phyloP scores from a whole-genome alignment of 2,888 invertebrate species.

The Drosophila meridiana region DNA sequence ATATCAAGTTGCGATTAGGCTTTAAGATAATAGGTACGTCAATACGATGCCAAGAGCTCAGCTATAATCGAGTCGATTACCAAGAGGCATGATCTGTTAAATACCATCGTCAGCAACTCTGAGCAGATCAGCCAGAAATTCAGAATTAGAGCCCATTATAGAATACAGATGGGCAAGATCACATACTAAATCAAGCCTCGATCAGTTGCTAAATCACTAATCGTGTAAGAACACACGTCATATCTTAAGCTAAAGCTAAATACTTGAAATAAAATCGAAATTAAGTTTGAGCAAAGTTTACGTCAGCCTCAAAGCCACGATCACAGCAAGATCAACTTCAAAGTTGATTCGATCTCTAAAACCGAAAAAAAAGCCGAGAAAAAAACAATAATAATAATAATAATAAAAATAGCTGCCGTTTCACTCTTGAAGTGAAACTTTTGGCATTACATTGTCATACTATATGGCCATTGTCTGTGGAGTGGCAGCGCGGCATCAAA shows the following conservation, averaged over 20 bases:
- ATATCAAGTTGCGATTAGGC: too few relatives aligned
- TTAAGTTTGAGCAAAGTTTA: slow-evolving; percentile 5
- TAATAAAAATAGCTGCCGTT: slow-evolving; percentile 29
- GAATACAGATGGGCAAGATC: background rate
- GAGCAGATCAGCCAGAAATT: background rate
- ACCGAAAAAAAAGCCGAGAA: background rate
- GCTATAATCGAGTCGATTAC: too few relatives aligned
- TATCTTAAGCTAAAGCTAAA: background rate
- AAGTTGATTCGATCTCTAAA: slow-evolving; percentile 4
- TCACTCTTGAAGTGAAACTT: slow-evolving; percentile 69
- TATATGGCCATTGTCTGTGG: slow-evolving; percentile 40
- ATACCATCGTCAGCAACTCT: background rate
- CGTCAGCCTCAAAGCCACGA: slow-evolving; percentile 1
- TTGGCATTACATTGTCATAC: slow-evolving; percentile 63
- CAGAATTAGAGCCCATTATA: background rate
- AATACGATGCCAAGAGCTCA: background rate
- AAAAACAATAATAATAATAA: background rate
- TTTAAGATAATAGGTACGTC: too few relatives aligned
- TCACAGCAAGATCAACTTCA: slow-evolving; percentile 8
- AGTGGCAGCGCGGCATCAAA: slow-evolving; percentile 37
- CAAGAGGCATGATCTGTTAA: background rate
- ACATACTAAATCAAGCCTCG: background rate
- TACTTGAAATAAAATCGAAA: slow-evolving; percentile 2
- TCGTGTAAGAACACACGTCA: background rate
- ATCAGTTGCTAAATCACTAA: background rate